Percentiles rank a stretch among this genome's conserved stretches.
Evolutionary conservation across 2,797 vertebrate species (phyloP).

Genomic region (Gambelia wislizenii): DNA sequence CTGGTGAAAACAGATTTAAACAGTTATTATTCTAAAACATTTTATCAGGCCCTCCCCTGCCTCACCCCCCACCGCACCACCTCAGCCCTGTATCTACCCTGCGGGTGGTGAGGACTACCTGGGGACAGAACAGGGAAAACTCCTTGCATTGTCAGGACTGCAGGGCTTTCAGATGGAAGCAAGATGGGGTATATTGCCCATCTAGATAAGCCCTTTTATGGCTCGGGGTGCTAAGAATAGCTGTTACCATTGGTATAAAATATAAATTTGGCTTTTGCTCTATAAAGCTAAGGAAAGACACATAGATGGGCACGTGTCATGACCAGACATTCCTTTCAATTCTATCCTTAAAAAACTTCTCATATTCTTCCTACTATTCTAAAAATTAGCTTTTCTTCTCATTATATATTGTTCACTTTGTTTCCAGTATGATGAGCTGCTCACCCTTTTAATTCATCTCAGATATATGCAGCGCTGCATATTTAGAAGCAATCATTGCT

Average conservation of each 20-base stretch:
- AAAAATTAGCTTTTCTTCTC: neutral
- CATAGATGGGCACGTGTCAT: neutral
- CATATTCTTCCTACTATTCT: neutral
- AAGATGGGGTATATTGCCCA: too few relatives aligned
- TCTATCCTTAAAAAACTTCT: neutral
- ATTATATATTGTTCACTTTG: neutral
- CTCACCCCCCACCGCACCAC: too few relatives aligned
- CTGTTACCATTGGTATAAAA: neutral
- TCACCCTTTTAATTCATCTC: neutral
- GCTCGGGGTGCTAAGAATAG: neutral
- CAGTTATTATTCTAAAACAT: too few relatives aligned
- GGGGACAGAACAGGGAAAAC: too few relatives aligned
- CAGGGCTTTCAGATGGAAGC: too few relatives aligned
- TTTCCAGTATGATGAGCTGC: neutral
- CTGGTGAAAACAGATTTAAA: too few relatives aligned
- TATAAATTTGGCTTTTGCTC: neutral
- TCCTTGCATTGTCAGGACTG: too few relatives aligned
- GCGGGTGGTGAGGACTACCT: too few relatives aligned
- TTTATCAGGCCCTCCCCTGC: too few relatives aligned
- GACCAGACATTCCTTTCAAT: neutral
- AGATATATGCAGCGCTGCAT: constrained; percentile 9
- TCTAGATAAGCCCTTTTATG: too few relatives aligned
- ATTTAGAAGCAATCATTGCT: neutral
- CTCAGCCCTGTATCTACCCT: too few relatives aligned
- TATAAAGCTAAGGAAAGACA: neutral